Evolutionary conservation across 1,140 invertebrate species (phyloP).

Genomic region (Samia ricini): DNA sequence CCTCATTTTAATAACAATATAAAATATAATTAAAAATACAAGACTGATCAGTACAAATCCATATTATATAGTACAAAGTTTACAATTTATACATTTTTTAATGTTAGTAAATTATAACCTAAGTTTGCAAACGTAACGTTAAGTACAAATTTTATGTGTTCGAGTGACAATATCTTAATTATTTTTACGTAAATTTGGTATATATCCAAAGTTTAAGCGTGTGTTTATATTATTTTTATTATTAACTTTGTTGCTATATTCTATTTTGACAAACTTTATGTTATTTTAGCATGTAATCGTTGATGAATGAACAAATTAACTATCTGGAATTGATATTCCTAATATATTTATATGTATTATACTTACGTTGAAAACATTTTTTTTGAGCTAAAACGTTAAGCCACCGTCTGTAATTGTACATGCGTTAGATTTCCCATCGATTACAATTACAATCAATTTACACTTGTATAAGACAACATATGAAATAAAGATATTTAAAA

Average conservation of each 20-base stretch:
- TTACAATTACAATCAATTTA: background rate
- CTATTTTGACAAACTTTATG: constrained; percentile 55
- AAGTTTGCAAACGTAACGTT: constrained; percentile 55
- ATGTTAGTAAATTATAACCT: constrained; percentile 41
- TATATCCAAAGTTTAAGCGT: constrained; percentile 73
- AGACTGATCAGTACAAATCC: constrained; percentile 71
- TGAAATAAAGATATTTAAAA: background rate
- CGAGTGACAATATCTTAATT: constrained; percentile 57
- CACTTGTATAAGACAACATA: background rate
- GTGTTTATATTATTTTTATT: constrained; percentile 67
- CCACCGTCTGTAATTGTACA: background rate
- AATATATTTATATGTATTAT: background rate
- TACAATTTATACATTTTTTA: constrained; percentile 32
- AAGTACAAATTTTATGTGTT: constrained; percentile 69
- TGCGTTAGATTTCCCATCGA: background rate
- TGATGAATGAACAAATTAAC: constrained; percentile 7
- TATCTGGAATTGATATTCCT: background rate
- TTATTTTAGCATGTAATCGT: constrained; percentile 33
- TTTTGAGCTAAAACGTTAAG: background rate
- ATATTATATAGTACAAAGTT: constrained; percentile 48
- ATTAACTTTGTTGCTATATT: constrained; percentile 71
- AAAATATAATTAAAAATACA: constrained; percentile 40
- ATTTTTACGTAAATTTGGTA: constrained; percentile 56
- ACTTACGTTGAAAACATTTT: background rate
- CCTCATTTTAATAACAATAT: constrained; percentile 45